Conservation (phyloP, 2,113 vertebrate species). For the Tetrao urogallus region DNA sequence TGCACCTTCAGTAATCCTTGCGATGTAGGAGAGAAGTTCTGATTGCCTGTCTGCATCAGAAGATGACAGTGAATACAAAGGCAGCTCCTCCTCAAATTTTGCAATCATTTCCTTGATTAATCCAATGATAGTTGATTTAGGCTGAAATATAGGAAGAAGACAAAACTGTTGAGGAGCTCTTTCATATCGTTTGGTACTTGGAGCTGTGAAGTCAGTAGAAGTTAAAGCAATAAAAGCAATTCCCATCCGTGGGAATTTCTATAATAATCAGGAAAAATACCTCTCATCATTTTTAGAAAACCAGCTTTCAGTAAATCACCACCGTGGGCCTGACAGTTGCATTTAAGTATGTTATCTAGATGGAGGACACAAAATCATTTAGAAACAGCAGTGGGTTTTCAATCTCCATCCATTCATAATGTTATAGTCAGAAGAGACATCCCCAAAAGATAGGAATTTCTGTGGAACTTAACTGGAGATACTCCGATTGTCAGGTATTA, state of each 20-base stretch:
- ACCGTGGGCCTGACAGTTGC: not conserved
- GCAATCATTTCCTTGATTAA: constrained; percentile 90
- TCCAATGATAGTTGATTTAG: constrained; percentile 85
- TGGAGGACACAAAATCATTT: not conserved
- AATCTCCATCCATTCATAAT: not conserved
- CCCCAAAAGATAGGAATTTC: not conserved
- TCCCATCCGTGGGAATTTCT: not conserved
- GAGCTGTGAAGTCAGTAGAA: not conserved
- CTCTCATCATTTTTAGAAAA: not conserved
- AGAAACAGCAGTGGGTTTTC: not conserved
- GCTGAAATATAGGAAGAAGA: constrained; percentile 78
- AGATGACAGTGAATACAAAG: constrained; percentile 81
- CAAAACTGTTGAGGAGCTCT: not conserved
- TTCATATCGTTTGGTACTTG: not conserved
- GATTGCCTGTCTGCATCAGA: constrained; percentile 79
- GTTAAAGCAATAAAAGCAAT: not conserved
- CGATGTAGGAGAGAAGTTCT: constrained; percentile 87
- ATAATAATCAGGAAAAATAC: not conserved
- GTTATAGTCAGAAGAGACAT: not conserved
- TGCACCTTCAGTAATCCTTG: constrained; percentile 87
- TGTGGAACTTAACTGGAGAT: not conserved
- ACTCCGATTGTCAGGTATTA: not conserved
- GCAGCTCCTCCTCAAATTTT: constrained; percentile 94
- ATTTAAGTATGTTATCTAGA: not conserved
- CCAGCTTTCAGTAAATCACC: not conserved